Evolutionary conservation across 2,888 invertebrate genomes (phyloP).

Genomic region (Patella caerulea): DNA sequence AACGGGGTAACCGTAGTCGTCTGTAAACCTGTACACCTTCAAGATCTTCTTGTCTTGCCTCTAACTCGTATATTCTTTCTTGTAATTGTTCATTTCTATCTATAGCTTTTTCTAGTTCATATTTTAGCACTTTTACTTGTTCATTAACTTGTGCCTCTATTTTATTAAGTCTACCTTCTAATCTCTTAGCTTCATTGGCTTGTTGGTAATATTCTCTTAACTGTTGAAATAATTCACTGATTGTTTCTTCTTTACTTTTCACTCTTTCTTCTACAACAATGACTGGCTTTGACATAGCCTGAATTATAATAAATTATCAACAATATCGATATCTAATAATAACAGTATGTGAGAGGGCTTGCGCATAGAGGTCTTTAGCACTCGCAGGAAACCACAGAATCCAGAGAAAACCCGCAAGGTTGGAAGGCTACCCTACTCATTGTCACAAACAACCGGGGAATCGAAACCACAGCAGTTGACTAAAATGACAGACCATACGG

Average conservation of each 20-base stretch:
- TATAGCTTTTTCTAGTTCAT: slow-evolving; percentile 8
- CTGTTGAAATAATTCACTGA: slow-evolving; percentile 5
- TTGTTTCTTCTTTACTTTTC: slow-evolving; percentile 8
- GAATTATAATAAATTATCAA: no score
- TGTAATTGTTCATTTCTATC: slow-evolving; percentile 9
- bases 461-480: no score
- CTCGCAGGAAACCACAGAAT: no score
- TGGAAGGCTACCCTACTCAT: no score
- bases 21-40: background rate
- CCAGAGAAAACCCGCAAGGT: no score
- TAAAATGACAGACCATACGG: no score
- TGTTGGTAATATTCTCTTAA: background rate
- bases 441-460: no score
- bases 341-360: no score
- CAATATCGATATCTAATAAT: no score
- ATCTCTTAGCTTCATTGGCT: background rate
- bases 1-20: background rate
- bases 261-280: background rate
- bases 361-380: no score
- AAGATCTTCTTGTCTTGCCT: slow-evolving; percentile 4
- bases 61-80: background rate
- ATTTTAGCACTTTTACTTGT: slow-evolving; percentile 4
- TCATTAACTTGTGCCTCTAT: slow-evolving; percentile 1
- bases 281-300: background rate
- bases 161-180: background rate